Percentiles rank a stretch among this genome's conserved stretches.
phyloP scores from a whole-genome alignment of 1,140 invertebrate genomes.

The Pectinophora gossypiella region DNA sequence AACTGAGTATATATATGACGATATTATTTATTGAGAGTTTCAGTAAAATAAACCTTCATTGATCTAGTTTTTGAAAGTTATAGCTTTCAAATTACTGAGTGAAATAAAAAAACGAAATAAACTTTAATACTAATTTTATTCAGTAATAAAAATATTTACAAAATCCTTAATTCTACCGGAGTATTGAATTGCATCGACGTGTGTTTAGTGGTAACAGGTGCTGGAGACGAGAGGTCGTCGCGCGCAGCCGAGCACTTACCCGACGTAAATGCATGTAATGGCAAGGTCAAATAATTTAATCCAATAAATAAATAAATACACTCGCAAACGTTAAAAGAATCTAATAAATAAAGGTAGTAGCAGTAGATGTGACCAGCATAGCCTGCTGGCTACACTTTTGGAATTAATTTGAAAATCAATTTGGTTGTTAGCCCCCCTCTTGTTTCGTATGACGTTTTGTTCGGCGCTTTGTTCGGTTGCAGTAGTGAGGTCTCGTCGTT shows the following conservation, averaged over 20 bases:
- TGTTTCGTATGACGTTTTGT: not conserved
- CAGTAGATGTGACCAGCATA: slow-evolving; percentile 21
- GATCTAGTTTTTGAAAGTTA: not conserved
- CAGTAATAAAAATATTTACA: slow-evolving; percentile 67
- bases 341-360: slow-evolving; percentile 30
- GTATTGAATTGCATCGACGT: slow-evolving; percentile 66
- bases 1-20: not conserved
- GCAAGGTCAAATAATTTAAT: slow-evolving; percentile 58
- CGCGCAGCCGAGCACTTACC: slow-evolving; percentile 18
- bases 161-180: slow-evolving; percentile 59
- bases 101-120: slow-evolving; percentile 35
- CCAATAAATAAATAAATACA: slow-evolving; percentile 62
- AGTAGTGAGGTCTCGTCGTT: too few relatives aligned
- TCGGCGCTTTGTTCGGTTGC: not conserved
- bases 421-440: slow-evolving; percentile 34
- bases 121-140: slow-evolving; percentile 53
- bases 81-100: too few relatives aligned
- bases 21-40: not conserved
- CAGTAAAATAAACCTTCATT: not conserved
- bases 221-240: slow-evolving; percentile 11
- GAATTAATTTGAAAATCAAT: slow-evolving; percentile 30
- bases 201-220: slow-evolving; percentile 54
- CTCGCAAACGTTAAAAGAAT: slow-evolving; percentile 30
- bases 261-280: slow-evolving; percentile 60
- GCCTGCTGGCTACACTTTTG: not conserved